Percentiles rank a stretch among this genome's conserved stretches.
phyloP scores from a whole-genome alignment of 1,140 invertebrate genomes.

The Drosophila auraria region DNA sequence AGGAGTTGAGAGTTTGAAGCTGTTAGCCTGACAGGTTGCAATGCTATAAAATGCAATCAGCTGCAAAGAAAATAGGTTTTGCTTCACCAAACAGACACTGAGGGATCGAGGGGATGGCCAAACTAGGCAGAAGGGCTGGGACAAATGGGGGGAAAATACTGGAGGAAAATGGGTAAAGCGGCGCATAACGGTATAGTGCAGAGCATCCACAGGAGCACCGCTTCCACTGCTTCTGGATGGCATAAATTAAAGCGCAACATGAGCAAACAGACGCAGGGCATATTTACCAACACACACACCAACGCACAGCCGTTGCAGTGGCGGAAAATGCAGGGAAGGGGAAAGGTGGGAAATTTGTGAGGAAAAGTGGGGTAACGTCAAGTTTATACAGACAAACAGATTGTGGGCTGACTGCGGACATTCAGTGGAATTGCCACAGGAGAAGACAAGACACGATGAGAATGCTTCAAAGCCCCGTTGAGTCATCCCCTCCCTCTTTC shows the following conservation, averaged over 20 bases:
- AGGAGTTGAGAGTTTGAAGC: slow-evolving; percentile 40
- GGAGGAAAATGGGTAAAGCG: slow-evolving; percentile 8
- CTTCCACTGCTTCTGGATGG: slow-evolving; percentile 43
- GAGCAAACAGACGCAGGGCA: slow-evolving; percentile 46
- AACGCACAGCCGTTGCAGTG: not conserved
- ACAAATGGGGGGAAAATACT: slow-evolving; percentile 1
- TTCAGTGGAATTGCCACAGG: slow-evolving; percentile 31
- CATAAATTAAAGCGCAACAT: slow-evolving; percentile 74
- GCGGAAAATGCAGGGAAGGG: slow-evolving; percentile 8
- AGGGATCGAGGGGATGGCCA: slow-evolving; percentile 4
- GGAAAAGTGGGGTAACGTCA: slow-evolving; percentile 26
- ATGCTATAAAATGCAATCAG: slow-evolving; percentile 82
- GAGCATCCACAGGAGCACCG: slow-evolving; percentile 26
- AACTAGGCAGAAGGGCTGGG: not conserved
- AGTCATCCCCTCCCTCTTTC: slow-evolving; percentile 9
- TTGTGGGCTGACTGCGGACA: slow-evolving; percentile 46
- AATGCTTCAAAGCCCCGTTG: slow-evolving; percentile 31
- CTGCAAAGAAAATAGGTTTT: slow-evolving; percentile 80
- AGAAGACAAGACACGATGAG: slow-evolving; percentile 26
- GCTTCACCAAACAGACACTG: slow-evolving; percentile 54
- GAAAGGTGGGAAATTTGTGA: slow-evolving; percentile 2
- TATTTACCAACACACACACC: slow-evolving; percentile 37
- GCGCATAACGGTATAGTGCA: slow-evolving; percentile 4
- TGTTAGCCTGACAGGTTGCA: slow-evolving; percentile 53
- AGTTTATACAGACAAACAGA: slow-evolving; percentile 45